A percentile compares a stretch with the other conserved stretches of the same genome.
phyloP scores from a whole-genome alignment of 2,113 vertebrate genomes.

The Egretta garzetta region DNA sequence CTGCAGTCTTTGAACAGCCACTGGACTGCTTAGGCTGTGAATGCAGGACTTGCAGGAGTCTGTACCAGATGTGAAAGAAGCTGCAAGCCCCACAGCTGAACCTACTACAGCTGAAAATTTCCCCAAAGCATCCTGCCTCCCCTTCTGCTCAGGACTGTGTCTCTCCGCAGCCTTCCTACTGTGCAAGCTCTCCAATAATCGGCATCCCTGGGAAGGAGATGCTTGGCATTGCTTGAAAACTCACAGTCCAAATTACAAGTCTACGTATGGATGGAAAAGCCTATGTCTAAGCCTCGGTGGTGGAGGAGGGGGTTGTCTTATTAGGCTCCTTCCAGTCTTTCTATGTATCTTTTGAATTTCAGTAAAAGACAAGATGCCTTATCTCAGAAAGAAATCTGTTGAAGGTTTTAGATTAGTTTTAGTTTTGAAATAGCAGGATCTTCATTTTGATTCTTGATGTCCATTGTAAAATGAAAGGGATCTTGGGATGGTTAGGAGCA shows the following conservation, averaged over 20 bases:
- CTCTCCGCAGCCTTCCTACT: neutral
- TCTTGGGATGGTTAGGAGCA: neutral
- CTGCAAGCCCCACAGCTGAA: neutral
- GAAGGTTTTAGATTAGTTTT: neutral
- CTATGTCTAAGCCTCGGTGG: neutral
- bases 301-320: neutral
- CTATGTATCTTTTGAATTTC: neutral
- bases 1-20: neutral
- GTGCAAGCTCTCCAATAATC: neutral
- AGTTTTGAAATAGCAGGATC: neutral
- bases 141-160: neutral
- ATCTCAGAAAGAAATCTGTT: neutral
- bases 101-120: neutral
- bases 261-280: neutral
- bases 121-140: neutral
- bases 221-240: neutral
- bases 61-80: neutral
- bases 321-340: neutral
- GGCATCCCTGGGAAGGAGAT: neutral
- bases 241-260: neutral
- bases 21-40: neutral
- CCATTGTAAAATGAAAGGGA: neutral
- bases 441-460: neutral
- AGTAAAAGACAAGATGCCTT: neutral
- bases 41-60: neutral